A percentile compares a stretch with the other conserved stretches of the same genome.
Conservation (phyloP, 1,140 invertebrate species). For the Drosophila bipectinata region DNA sequence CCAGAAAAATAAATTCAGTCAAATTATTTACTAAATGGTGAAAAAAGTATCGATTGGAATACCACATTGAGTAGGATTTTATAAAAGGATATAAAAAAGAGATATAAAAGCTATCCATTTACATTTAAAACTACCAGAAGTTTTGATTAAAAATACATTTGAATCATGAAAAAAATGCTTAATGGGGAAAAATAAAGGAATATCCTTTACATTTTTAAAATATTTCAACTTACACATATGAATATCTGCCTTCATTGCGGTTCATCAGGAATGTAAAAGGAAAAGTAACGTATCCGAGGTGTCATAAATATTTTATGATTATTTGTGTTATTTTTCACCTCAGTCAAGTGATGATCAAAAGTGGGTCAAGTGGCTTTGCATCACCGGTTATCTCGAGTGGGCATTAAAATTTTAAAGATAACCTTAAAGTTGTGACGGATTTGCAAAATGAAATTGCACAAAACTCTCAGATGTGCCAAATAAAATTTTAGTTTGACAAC, state of each 20-base stretch:
- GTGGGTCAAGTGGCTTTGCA: slow-evolving; percentile 10
- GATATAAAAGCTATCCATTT: neutral
- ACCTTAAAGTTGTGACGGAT: slow-evolving; percentile 3
- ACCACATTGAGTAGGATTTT: neutral
- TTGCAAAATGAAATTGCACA: slow-evolving; percentile 36
- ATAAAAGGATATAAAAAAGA: neutral
- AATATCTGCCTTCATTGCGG: neutral
- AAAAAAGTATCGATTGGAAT: neutral
- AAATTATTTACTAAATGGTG: neutral
- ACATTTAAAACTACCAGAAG: neutral
- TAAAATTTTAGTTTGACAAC: slow-evolving; percentile 50
- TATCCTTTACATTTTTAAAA: neutral
- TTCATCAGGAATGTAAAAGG: neutral
- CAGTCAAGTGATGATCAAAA: slow-evolving; percentile 7
- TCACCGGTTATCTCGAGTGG: neutral
- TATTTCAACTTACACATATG: neutral
- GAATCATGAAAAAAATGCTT: neutral
- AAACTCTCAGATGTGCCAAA: slow-evolving; percentile 40
- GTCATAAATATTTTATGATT: slow-evolving; percentile 5
- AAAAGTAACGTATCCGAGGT: slow-evolving; percentile 1
- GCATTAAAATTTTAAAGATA: slow-evolving; percentile 22
- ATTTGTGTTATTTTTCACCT: slow-evolving; percentile 3
- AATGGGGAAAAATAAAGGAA: neutral
- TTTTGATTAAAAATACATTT: no score
- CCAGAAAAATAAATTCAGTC: slow-evolving; percentile 17